A percentile compares a stretch with the other conserved stretches of the same genome.
phyloP scores from a whole-genome alignment of 37 sponge, comb jelly and placozoan species.

The Agelas oroides region DNA sequence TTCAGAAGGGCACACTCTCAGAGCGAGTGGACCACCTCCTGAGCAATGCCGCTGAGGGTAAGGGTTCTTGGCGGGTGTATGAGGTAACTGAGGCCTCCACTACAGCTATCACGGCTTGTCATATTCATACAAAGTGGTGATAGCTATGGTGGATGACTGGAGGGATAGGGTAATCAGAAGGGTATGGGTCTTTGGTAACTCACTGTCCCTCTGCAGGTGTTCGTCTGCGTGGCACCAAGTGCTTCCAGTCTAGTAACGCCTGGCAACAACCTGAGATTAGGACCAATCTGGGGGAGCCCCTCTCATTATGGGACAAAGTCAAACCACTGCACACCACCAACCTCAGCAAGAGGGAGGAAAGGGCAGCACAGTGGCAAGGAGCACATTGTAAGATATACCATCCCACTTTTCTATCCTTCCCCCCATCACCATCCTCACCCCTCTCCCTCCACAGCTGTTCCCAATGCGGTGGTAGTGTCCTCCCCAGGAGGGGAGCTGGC shows the following conservation, averaged over 20 bases:
- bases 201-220: neutral
- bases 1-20: slow-evolving; percentile 48
- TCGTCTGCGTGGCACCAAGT: slow-evolving; percentile 18
- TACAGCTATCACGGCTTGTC: too few relatives aligned
- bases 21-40: slow-evolving; percentile 60
- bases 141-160: too few relatives aligned
- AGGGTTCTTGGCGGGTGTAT: neutral
- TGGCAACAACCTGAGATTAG: slow-evolving; percentile 83
- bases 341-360: slow-evolving; percentile 21
- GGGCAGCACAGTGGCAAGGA: slow-evolving; percentile 51
- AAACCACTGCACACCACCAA: slow-evolving; percentile 5
- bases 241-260: slow-evolving; percentile 2
- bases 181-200: slow-evolving; percentile 6
- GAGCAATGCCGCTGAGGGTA: slow-evolving; percentile 52
- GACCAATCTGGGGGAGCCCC: slow-evolving; percentile 66
- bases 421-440: neutral
- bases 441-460: slow-evolving; percentile 50
- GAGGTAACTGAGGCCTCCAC: too few relatives aligned
- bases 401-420: neutral
- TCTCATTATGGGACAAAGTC: slow-evolving; percentile 65
- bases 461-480: slow-evolving; percentile 57
- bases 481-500: slow-evolving; percentile 57
- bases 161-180: too few relatives aligned
- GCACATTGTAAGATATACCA: slow-evolving; percentile 64
- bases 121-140: too few relatives aligned